phyloP scores from a whole-genome alignment of 2,888 invertebrate species.

The Chrysopilus asiliformis region DNA sequence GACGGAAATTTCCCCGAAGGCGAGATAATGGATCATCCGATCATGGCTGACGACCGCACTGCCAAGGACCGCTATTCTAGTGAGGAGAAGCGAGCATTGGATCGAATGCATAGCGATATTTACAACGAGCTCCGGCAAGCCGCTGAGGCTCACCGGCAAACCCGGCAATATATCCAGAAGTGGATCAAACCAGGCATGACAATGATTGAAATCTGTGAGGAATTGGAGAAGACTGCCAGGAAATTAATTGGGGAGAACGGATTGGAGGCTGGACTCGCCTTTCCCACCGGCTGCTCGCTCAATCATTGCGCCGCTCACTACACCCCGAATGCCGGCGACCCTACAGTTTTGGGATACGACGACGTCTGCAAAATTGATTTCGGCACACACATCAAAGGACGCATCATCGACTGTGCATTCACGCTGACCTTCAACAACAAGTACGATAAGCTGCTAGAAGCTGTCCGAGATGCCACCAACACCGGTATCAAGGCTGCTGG shows the following conservation, averaged over 20 bases:
- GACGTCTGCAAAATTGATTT: slow-evolving; percentile 99
- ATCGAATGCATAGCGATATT: slow-evolving; percentile 80
- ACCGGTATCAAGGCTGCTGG: slow-evolving; percentile 93
- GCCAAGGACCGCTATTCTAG: slow-evolving; percentile 75
- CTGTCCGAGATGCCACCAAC: slow-evolving; percentile 96
- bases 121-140: slow-evolving; percentile 92
- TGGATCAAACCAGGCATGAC: slow-evolving; percentile 98
- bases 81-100: slow-evolving; percentile 81
- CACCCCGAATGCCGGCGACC: slow-evolving; percentile 96
- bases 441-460: slow-evolving; percentile 85
- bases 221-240: slow-evolving; percentile 83
- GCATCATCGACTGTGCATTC: slow-evolving; percentile 98
- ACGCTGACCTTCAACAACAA: slow-evolving; percentile 93
- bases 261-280: slow-evolving; percentile 83
- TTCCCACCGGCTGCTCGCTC: slow-evolving; percentile 97
- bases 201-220: slow-evolving; percentile 97
- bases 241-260: slow-evolving; percentile 90
- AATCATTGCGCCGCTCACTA: slow-evolving; percentile 99
- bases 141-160: slow-evolving; percentile 96
- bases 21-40: slow-evolving; percentile 72
- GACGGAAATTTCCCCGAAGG: slow-evolving; percentile 80
- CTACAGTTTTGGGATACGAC: slow-evolving; percentile 84
- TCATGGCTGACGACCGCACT: slow-evolving; percentile 64
- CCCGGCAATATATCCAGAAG: slow-evolving; percentile 53
- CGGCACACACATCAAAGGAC: slow-evolving; percentile 94